These are phyloP conservation scores for Listrodromus nycthemerus DNA, from an alignment of 2,888 invertebrate genomes.

Conservation along the genomic window DNA sequence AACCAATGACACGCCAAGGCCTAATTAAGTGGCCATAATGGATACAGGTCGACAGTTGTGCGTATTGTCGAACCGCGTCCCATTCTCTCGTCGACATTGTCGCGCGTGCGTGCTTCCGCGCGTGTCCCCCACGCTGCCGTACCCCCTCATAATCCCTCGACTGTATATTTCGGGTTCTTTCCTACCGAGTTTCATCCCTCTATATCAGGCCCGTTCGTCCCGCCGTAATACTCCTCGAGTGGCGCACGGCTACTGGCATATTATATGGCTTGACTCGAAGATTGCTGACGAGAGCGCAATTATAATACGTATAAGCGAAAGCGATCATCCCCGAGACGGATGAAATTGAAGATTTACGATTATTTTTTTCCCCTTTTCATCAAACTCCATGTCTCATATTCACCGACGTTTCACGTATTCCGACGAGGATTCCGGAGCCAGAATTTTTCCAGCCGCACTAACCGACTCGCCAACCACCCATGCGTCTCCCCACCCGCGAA, in stretches of 20 bases:
- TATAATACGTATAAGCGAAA: constrained; percentile 61
- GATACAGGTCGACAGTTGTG: constrained; percentile 79
- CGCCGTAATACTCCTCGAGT: constrained; percentile 58
- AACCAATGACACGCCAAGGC: constrained; percentile 74
- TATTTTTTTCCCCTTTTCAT: constrained; percentile 44
- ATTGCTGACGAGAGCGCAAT: constrained; percentile 65
- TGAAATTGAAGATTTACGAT: constrained; percentile 57
- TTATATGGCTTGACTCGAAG: constrained; percentile 63
- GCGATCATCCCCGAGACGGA: constrained; percentile 61
- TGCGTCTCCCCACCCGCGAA: background rate
- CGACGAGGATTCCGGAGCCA: background rate
- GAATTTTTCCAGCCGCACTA: constrained; percentile 9
- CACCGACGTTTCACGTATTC: constrained; percentile 20
- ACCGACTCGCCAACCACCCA: constrained; percentile 7
- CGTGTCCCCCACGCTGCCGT: constrained; percentile 29
- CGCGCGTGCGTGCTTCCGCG: constrained; percentile 44
- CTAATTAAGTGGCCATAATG: constrained; percentile 82
- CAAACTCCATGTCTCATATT: constrained; percentile 36
- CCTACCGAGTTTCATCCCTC: constrained; percentile 36
- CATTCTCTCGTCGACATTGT: constrained; percentile 52
- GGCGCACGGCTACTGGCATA: constrained; percentile 38
- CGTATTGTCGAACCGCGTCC: constrained; percentile 72
- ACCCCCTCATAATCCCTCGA: constrained; percentile 56
- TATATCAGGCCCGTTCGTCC: constrained; percentile 37
- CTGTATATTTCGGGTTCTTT: constrained; percentile 61